phyloP scores from a whole-genome alignment of 2,888 invertebrate species.

The Nesidiocoris tenuis region DNA sequence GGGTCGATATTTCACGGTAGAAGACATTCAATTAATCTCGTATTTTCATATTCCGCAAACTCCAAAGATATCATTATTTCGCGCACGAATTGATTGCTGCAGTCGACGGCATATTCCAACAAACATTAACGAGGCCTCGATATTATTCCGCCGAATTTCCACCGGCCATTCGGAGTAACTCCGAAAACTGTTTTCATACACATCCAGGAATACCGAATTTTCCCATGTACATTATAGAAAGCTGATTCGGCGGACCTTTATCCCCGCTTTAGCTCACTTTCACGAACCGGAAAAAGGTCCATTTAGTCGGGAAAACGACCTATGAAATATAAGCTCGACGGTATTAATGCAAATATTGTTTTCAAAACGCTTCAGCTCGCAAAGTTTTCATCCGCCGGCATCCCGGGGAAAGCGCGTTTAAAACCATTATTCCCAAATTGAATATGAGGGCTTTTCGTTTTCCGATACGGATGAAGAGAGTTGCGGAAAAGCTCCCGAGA shows the following conservation, averaged over 20 bases:
- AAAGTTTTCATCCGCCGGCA: neutral
- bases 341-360: neutral
- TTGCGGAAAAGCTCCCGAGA: neutral
- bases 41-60: too few relatives aligned
- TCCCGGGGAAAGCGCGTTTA: neutral
- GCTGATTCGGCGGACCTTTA: neutral
- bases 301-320: neutral
- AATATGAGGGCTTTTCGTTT: neutral
- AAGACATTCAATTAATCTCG: too few relatives aligned
- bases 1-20: too few relatives aligned
- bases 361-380: neutral
- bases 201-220: neutral
- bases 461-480: neutral
- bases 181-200: neutral
- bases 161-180: too few relatives aligned
- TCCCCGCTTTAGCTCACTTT: neutral
- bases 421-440: neutral
- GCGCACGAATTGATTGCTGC: too few relatives aligned
- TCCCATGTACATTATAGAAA: neutral
- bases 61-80: too few relatives aligned
- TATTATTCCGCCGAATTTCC: too few relatives aligned
- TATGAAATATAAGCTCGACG: neutral
- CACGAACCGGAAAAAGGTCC: neutral
- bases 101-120: too few relatives aligned
- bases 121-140: too few relatives aligned